Evolutionary conservation across 2,888 invertebrate species (phyloP).

Genomic region (Adelphocoris suturalis): DNA sequence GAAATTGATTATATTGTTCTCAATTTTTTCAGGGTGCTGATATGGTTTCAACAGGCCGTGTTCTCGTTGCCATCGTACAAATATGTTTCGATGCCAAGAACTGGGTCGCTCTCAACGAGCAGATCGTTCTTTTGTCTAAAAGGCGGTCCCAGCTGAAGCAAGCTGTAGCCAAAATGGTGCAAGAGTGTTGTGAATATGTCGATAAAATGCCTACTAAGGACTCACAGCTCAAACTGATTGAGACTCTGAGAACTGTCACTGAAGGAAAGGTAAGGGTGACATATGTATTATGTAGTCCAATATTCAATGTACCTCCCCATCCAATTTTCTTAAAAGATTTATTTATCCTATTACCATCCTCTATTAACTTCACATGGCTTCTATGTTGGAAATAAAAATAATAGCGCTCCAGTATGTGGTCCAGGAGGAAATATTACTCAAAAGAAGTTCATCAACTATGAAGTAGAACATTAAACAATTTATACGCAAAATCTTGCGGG

Average conservation of each 20-base stretch:
- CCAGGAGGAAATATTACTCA: no score
- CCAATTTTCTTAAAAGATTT: neutral
- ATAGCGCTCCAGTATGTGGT: no score
- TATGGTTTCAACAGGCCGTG: conserved; percentile 95
- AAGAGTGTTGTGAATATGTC: conserved; percentile 95
- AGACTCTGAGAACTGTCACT: conserved; percentile 95
- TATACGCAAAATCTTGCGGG: no score
- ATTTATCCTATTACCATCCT: neutral
- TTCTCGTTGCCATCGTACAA: conserved; percentile 95
- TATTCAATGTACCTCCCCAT: neutral
- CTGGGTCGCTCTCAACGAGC: conserved; percentile 96
- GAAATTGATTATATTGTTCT: no score
- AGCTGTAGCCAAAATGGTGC: conserved; percentile 97
- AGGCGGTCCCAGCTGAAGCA: conserved; percentile 97
- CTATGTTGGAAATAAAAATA: no score
- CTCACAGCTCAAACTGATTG: conserved; percentile 94
- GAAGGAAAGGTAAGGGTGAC: conserved; percentile 89
- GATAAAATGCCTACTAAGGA: conserved; percentile 95
- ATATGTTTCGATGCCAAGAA: conserved; percentile 94
- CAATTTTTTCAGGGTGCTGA: conserved; percentile 88
- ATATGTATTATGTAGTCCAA: neutral
- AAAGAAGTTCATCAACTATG: no score
- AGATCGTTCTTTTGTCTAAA: conserved; percentile 93
- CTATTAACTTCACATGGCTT: neutral
- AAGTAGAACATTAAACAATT: no score